Percentiles rank a stretch among this genome's conserved stretches.
Evolutionary conservation across 2,888 invertebrate species (phyloP).

Genomic region (Amphipoea lucens): DNA sequence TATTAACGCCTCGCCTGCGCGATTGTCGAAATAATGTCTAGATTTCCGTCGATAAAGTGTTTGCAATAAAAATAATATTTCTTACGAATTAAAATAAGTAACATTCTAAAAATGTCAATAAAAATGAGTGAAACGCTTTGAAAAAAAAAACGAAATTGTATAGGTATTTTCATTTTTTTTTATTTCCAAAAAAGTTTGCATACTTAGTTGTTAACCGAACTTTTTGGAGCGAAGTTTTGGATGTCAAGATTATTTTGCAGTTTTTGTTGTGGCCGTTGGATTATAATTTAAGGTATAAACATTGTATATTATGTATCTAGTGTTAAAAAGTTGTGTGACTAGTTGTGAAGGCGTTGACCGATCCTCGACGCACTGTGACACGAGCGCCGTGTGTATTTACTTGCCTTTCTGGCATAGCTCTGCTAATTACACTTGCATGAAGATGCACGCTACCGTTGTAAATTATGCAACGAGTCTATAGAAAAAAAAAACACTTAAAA

Average conservation of each 20-base stretch:
- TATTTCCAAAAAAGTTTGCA: constrained; percentile 23
- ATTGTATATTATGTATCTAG: constrained; percentile 22
- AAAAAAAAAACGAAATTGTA: constrained; percentile 1
- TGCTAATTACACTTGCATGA: constrained; percentile 54
- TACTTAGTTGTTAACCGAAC: constrained; percentile 16
- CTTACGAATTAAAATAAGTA: neutral
- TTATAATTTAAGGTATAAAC: constrained; percentile 53
- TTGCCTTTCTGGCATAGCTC: constrained; percentile 63
- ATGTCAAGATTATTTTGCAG: constrained; percentile 19
- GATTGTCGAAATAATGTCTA: constrained; percentile 27
- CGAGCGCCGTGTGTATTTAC: constrained; percentile 58
- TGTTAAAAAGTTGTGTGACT: constrained; percentile 69
- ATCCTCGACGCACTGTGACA: constrained; percentile 66
- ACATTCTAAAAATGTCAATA: neutral
- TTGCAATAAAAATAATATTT: neutral
- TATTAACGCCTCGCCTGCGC: constrained; percentile 58
- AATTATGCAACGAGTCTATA: constrained; percentile 20
- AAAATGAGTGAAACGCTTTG: constrained; percentile 18
- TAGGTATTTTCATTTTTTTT: constrained; percentile 7
- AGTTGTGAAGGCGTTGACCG: constrained; percentile 78
- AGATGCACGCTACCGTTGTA: constrained; percentile 45
- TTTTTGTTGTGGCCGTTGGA: constrained; percentile 25
- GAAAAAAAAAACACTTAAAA: neutral
- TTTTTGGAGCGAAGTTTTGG: constrained; percentile 49
- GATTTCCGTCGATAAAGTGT: constrained; percentile 1